A percentile compares a stretch with the other conserved stretches of the same genome.
phyloP scores from a whole-genome alignment of 1,140 invertebrate species.

The Gonatopus flavifemur region DNA sequence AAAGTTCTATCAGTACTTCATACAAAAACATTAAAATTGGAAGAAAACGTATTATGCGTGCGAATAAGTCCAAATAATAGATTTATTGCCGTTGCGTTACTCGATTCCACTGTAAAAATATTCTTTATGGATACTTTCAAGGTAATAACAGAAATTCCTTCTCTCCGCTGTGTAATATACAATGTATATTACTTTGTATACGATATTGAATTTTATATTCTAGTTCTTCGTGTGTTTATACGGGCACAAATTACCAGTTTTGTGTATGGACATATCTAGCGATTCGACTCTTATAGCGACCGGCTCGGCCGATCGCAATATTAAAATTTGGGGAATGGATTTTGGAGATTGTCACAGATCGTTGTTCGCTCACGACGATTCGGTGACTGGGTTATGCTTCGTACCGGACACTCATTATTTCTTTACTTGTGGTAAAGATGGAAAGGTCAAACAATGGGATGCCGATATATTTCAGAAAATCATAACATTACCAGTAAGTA shows the following conservation, averaged over 20 bases:
- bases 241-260: slow-evolving; percentile 93
- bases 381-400: slow-evolving; percentile 86
- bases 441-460: slow-evolving; percentile 96
- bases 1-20: slow-evolving; percentile 81
- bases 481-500: slow-evolving; percentile 77
- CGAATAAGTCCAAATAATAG: slow-evolving; percentile 82
- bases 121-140: slow-evolving; percentile 94
- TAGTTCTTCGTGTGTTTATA: slow-evolving; percentile 95
- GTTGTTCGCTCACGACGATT: slow-evolving; percentile 91
- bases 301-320: slow-evolving; percentile 91
- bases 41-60: slow-evolving; percentile 84
- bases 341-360: slow-evolving; percentile 95
- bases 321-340: slow-evolving; percentile 98
- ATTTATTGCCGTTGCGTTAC: slow-evolving; percentile 84
- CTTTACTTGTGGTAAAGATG: slow-evolving; percentile 92
- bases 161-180: not conserved
- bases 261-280: slow-evolving; percentile 91
- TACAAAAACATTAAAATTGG: slow-evolving; percentile 78
- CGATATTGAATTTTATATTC: slow-evolving; percentile 35
- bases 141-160: slow-evolving; percentile 54
- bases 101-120: slow-evolving; percentile 94
- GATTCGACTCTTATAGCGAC: slow-evolving; percentile 90
- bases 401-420: slow-evolving; percentile 90
- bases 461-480: slow-evolving; percentile 91
- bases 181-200: not conserved